Conservation (phyloP, 1,140 invertebrate genomes). For the Drosophila sechellia region DNA sequence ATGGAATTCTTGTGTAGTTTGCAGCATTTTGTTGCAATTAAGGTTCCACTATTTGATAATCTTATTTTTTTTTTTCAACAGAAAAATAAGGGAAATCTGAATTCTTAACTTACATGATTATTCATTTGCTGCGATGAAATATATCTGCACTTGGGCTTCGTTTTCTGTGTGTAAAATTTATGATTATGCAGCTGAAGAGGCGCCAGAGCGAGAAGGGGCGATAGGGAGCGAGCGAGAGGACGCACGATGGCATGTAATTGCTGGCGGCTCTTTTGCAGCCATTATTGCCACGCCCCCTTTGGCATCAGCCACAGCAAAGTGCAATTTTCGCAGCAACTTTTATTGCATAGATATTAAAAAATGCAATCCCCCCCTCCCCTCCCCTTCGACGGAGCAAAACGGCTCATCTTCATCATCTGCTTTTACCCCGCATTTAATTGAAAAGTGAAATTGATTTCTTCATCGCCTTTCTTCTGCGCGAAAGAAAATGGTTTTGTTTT, state of each 20-base stretch:
- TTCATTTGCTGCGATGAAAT: slow-evolving; percentile 8
- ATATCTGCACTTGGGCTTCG: background rate
- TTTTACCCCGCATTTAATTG: slow-evolving; percentile 53
- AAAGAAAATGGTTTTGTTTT: slow-evolving; percentile 54
- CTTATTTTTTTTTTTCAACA: no score
- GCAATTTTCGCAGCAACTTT: slow-evolving; percentile 44
- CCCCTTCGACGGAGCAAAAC: background rate
- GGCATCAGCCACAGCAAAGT: slow-evolving; percentile 31
- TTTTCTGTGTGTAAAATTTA: slow-evolving; percentile 23
- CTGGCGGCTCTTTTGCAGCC: slow-evolving; percentile 8
- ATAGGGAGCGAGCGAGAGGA: background rate
- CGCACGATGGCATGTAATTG: background rate
- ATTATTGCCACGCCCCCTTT: slow-evolving; percentile 10
- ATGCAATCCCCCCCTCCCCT: background rate
- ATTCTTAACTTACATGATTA: background rate
- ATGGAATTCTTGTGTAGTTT: background rate
- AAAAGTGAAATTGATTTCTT: slow-evolving; percentile 75
- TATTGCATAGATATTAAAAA: slow-evolving; percentile 50
- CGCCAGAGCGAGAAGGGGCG: slow-evolving; percentile 3
- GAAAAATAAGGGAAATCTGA: no score
- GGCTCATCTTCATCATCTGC: slow-evolving; percentile 18
- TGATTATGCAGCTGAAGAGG: slow-evolving; percentile 28
- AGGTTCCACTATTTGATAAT: no score
- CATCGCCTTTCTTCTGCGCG: background rate
- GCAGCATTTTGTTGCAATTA: background rate